Base-by-base conservation (phyloP, 1,140 invertebrate genomes). In the Leptonema lineaticorne region DNA sequence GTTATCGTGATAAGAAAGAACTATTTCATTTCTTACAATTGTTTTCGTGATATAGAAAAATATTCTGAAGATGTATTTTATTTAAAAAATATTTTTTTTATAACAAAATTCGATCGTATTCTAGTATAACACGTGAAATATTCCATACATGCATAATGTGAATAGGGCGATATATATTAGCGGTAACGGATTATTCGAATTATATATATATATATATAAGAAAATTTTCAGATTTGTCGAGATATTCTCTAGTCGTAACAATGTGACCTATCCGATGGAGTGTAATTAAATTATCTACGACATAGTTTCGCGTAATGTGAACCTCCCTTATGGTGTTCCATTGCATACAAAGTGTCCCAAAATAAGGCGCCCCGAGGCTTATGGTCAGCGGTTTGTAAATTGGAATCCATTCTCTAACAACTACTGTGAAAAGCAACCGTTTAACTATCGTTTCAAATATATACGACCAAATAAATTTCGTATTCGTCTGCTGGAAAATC, bases 1-100 rank as follows among this genome's bases (percentile, higher is more conserved):
- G 45, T 16, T 62, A 62, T 33, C 37, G 37, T 14, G 37, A 62
- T 41, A 24, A 14, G 30, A 24, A 62, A 62, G 45, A 45, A 62
- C 29, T 37, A 62, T 16, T 62, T 62, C 59, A 62, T 62, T 62
- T 62, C 59, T 14, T 41, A 27, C 59, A 62, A 62, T 62, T 62
- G 59, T 62, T 24, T 53, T 37, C 20, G 59, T n/a, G 59, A 62
- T 24, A 27, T 11, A 33, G n/a, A 41, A 37, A 27, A 58, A 58
- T 14, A 58, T 58, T 22, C 26, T 29, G 20, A 37, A 62, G 22
- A 45, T 62, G 59, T n/a, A 62, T 45, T 45, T 45, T 45, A 24
- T 45, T 41, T 62, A 48, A 20, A 20, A 24, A 48, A 20, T 20
- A 20, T 2, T 16, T 2, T 20, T 48, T 48, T 48, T 7, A 33